phyloP scores from a whole-genome alignment of 2,113 vertebrate genomes.

The Chaenogobius annularis region DNA sequence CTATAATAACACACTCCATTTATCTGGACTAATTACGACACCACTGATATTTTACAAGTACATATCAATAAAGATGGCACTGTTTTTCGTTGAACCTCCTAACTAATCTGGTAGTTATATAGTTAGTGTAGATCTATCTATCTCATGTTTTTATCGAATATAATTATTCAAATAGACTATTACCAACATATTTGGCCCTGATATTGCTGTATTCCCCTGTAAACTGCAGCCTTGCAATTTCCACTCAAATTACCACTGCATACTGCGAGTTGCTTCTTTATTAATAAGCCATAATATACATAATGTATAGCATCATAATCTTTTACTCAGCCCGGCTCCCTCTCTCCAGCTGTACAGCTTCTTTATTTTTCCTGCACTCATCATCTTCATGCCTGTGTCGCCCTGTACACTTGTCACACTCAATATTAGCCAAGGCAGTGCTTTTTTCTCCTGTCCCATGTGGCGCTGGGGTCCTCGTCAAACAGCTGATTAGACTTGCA shows the following conservation, averaged over 20 bases:
- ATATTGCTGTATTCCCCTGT: background rate
- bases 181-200: background rate
- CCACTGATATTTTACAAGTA: background rate
- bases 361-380: slow-evolving; percentile 29
- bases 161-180: background rate
- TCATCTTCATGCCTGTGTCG: slow-evolving; percentile 21
- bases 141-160: background rate
- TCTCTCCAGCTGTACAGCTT: slow-evolving; percentile 20
- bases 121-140: no score
- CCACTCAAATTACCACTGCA: slow-evolving; percentile 3
- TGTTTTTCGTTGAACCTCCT: no score
- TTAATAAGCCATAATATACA: slow-evolving; percentile 34
- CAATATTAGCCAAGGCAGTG: slow-evolving; percentile 36
- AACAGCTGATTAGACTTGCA: slow-evolving; percentile 68
- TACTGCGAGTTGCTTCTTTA: slow-evolving; percentile 1
- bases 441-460: slow-evolving; percentile 12
- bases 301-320: slow-evolving; percentile 39
- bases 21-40: background rate
- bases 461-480: slow-evolving; percentile 51
- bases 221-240: background rate
- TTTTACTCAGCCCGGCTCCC: slow-evolving; percentile 25
- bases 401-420: slow-evolving; percentile 36
- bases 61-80: background rate
- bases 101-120: background rate
- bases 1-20: background rate